Conservation (phyloP, 1,140 invertebrate genomes). For the Rhagoletis zephyria region DNA sequence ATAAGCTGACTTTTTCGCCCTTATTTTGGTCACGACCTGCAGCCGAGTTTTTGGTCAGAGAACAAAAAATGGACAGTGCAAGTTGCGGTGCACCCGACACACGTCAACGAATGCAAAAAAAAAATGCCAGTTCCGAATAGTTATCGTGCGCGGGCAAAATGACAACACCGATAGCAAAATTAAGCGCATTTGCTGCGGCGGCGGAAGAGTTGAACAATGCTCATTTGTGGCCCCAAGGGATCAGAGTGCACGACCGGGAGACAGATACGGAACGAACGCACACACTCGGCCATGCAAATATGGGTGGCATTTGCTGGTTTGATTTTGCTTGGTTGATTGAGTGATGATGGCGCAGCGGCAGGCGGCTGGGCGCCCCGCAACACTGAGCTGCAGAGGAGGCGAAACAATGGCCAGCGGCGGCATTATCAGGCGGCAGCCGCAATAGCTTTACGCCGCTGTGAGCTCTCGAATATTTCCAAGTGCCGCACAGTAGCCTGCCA, state of each 20-base stretch:
- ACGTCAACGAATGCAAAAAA: background rate
- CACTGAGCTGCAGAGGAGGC: background rate
- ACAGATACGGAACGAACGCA: background rate
- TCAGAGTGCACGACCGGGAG: background rate
- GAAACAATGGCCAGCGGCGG: background rate
- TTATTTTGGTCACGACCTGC: background rate
- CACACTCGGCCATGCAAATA: background rate
- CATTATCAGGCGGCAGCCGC: constrained; percentile 12
- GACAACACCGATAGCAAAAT: constrained; percentile 1
- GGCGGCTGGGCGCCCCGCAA: background rate
- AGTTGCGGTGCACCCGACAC: background rate
- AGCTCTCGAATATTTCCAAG: background rate
- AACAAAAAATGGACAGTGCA: background rate
- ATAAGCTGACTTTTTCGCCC: background rate
- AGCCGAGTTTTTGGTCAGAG: background rate
- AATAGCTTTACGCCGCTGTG: background rate
- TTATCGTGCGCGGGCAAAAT: background rate
- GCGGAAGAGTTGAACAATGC: background rate
- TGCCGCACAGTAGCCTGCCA: background rate
- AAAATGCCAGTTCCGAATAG: constrained; percentile 3
- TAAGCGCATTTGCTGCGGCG: constrained; percentile 29
- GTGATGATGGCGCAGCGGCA: constrained; percentile 32
- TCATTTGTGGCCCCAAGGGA: background rate
- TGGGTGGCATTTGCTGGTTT: constrained; percentile 8
- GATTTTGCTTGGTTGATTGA: too few relatives aligned